Percentiles rank a stretch among this genome's conserved stretches.
Evolutionary conservation across 2,113 vertebrate species (phyloP).

Genomic region (Ophthalmolycus amberensis): DNA sequence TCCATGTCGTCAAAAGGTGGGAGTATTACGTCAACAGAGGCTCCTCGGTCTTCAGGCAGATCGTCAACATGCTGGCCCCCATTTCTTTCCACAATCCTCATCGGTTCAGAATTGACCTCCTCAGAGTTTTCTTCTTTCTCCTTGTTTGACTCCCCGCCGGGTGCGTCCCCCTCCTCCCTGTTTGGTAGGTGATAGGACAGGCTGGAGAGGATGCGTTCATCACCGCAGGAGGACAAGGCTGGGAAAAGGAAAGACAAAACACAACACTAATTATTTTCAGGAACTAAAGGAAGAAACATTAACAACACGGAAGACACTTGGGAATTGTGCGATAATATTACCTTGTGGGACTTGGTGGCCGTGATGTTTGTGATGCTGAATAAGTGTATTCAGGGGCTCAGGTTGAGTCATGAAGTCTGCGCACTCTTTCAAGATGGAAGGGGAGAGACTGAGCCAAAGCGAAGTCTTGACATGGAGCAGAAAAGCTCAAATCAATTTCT

Average conservation of each 20-base stretch:
- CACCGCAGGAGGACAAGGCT: conserved; percentile 5
- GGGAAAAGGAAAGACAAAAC: conserved; percentile 1
- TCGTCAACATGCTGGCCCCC: not conserved
- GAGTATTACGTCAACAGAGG: conserved; percentile 40
- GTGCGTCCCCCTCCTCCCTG: not conserved
- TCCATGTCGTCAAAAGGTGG: conserved; percentile 41
- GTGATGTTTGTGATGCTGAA: conserved; percentile 54
- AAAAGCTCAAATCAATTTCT: not conserved
- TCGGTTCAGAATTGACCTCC: not conserved
- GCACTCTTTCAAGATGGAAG: conserved; percentile 54
- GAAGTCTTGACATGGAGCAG: conserved; percentile 19
- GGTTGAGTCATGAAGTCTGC: conserved; percentile 45
- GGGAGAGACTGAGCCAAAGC: conserved; percentile 37
- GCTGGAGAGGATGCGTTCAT: conserved; percentile 40
- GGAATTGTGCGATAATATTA: not conserved
- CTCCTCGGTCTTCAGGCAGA: conserved; percentile 13
- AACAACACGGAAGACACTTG: not conserved
- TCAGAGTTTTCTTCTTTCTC: conserved; percentile 2
- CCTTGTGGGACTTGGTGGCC: conserved; percentile 15
- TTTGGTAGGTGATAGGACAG: conserved; percentile 29
- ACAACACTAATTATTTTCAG: not conserved
- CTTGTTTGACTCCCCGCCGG: not conserved
- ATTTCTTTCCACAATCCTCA: not conserved
- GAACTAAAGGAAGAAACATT: not conserved
- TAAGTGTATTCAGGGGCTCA: conserved; percentile 41